Evolutionary conservation across 2,113 vertebrate genomes (phyloP).

Genomic region (Microtus richardsoni): DNA sequence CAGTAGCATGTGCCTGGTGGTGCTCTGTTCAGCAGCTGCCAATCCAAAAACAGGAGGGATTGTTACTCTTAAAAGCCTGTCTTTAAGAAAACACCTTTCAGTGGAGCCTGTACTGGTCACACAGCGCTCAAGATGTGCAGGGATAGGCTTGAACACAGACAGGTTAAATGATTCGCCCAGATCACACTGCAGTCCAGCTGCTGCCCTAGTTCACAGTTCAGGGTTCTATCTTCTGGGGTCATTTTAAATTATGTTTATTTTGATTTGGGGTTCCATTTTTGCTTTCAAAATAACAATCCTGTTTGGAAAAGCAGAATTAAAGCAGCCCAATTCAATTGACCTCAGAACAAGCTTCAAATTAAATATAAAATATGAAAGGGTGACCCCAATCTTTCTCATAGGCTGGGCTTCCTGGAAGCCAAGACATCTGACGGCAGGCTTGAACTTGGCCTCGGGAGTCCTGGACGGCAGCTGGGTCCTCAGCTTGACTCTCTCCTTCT

Average conservation of each 20-base stretch:
- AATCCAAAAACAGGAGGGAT: background rate
- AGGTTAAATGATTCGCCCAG: background rate
- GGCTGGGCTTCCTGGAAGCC: background rate
- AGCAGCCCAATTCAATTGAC: background rate
- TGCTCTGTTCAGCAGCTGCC: background rate
- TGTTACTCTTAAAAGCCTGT: background rate
- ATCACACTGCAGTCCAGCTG: background rate
- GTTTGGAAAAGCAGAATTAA: background rate
- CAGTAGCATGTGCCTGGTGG: too few relatives aligned
- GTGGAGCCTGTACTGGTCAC: background rate
- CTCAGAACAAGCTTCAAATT: fast-evolving
- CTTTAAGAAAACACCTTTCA: background rate
- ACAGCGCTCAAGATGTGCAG: background rate
- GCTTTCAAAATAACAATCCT: background rate
- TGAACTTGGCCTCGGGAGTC: background rate
- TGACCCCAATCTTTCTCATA: fast-evolving
- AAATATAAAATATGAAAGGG: background rate
- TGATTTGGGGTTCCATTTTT: background rate
- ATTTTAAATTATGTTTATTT: background rate
- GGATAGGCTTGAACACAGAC: background rate
- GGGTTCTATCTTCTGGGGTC: background rate
- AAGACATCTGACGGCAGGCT: fast-evolving
- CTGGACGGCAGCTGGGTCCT: fast-evolving
- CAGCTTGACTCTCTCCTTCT: slow-evolving; percentile 55
- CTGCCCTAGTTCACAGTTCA: background rate